phyloP scores from a whole-genome alignment of 2,113 vertebrate genomes.

The Halcyon malimbica region DNA sequence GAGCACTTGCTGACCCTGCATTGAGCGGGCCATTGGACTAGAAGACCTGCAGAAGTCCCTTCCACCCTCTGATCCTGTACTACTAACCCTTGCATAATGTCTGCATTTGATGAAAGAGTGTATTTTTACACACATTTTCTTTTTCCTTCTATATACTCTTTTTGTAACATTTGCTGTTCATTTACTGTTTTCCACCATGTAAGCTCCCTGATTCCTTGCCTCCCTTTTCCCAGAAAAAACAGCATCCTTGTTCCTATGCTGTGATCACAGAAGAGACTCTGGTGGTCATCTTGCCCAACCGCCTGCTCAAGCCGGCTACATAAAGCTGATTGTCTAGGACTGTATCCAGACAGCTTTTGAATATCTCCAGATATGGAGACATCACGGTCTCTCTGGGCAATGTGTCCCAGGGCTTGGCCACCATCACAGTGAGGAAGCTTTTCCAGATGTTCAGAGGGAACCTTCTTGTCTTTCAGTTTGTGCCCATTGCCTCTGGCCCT shows the following conservation, averaged over 20 bases:
- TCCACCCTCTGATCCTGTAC: background rate
- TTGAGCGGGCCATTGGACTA: background rate
- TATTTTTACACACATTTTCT: background rate
- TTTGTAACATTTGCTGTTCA: background rate
- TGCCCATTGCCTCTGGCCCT: too few relatives aligned
- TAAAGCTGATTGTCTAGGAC: background rate
- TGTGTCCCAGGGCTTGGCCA: background rate
- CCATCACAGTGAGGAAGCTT: too few relatives aligned
- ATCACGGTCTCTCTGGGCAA: background rate
- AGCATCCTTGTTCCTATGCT: background rate
- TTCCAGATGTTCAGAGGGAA: too few relatives aligned
- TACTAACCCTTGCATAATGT: background rate
- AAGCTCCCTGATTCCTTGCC: background rate
- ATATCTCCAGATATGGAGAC: background rate
- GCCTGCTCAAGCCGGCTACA: background rate
- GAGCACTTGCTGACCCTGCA: background rate
- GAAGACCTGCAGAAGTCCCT: background rate
- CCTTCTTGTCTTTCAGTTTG: too few relatives aligned
- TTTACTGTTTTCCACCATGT: background rate
- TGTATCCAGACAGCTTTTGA: background rate
- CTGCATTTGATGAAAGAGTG: background rate
- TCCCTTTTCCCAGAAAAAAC: background rate
- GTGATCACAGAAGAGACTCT: background rate
- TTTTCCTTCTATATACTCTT: background rate
- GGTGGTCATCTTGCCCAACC: background rate